A percentile compares a stretch with the other conserved stretches of the same genome.
These are phyloP conservation scores for Polydrusus tereticollis DNA, from an alignment of 2,888 invertebrate species.

Conservation along the genomic window DNA sequence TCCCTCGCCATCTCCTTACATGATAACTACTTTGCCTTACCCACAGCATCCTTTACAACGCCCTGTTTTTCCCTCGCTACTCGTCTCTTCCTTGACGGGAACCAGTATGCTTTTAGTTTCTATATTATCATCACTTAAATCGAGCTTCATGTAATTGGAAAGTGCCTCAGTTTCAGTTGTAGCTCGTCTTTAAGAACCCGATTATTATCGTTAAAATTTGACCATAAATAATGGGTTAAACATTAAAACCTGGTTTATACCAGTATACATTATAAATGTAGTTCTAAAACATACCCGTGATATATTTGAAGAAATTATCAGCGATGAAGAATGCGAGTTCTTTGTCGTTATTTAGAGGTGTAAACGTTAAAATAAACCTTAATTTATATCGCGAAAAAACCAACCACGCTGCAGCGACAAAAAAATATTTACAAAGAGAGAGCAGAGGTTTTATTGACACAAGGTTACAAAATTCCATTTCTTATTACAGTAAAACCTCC, in stretches of 20 bases:
- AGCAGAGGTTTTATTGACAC: too few species aligned
- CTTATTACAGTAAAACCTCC: too few species aligned
- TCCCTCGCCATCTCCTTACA: too few species aligned
- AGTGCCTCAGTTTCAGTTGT: neutral
- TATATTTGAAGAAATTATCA: neutral
- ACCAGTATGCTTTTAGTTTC: neutral
- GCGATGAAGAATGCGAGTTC: neutral
- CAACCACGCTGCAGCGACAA: too few species aligned
- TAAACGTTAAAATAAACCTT: too few species aligned
- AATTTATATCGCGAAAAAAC: too few species aligned
- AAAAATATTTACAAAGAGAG: too few species aligned
- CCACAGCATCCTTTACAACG: constrained; percentile 11
- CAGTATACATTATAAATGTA: too few species aligned
- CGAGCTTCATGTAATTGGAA: neutral
- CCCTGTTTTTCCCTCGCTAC: neutral
- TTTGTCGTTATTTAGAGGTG: neutral
- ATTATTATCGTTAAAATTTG: neutral
- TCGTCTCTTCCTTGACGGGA: neutral
- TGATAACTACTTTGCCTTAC: neutral
- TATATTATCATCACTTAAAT: neutral
- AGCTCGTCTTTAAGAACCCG: neutral
- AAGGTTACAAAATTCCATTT: too few species aligned
- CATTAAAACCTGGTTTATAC: too few species aligned
- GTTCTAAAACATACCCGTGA: too few species aligned
- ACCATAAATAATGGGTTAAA: too few species aligned